phyloP scores from a whole-genome alignment of 2,888 invertebrate species.

The Scaptomyza caliginosa region DNA sequence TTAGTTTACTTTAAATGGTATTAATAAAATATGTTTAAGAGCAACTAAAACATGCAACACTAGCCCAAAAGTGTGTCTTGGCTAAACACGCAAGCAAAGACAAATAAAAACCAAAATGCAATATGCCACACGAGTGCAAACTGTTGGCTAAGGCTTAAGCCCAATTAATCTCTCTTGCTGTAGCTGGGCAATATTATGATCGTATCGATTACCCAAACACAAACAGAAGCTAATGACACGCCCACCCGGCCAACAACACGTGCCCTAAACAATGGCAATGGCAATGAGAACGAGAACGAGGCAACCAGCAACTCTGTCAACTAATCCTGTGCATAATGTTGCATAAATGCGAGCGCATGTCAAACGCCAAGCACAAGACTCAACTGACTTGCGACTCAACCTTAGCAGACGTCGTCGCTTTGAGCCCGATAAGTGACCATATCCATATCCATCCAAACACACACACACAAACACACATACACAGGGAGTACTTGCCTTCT shows the following conservation, averaged over 20 bases:
- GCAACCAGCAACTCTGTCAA: constrained; percentile 30
- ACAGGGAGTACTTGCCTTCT: constrained; percentile 35
- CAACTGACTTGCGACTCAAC: too few species aligned
- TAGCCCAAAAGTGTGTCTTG: background rate
- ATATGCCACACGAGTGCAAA: constrained; percentile 45
- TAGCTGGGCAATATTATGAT: constrained; percentile 67
- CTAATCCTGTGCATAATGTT: constrained; percentile 76
- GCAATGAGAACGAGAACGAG: constrained; percentile 13
- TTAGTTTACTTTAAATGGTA: background rate
- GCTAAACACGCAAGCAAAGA: background rate
- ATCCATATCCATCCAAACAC: constrained; percentile 28
- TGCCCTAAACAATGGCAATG: constrained; percentile 30
- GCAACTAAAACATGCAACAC: background rate
- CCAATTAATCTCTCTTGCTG: constrained; percentile 59
- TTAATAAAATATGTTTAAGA: background rate
- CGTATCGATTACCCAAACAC: constrained; percentile 70
- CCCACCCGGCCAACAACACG: constrained; percentile 52
- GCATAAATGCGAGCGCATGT: constrained; percentile 73
- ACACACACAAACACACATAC: background rate
- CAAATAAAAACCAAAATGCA: constrained; percentile 39
- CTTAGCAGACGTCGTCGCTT: constrained; percentile 1
- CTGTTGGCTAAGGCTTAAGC: constrained; percentile 3
- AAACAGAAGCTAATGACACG: constrained; percentile 53
- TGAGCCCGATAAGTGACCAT: constrained; percentile 47
- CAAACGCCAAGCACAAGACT: constrained; percentile 31